Evolutionary conservation across 1,140 invertebrate species (phyloP).

Genomic region (Hycleus phaleratus): DNA sequence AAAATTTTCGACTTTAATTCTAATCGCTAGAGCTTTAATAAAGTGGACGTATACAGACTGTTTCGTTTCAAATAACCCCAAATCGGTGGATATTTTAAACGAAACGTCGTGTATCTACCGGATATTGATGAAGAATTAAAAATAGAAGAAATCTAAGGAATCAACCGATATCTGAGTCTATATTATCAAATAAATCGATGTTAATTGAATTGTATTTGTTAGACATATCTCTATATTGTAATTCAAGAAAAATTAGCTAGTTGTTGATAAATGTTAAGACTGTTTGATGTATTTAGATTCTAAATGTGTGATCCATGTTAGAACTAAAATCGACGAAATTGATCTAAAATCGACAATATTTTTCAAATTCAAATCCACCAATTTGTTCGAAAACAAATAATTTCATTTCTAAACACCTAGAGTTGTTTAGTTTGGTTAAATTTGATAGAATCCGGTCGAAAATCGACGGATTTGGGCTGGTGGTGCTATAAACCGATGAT

Average conservation of each 20-base stretch:
- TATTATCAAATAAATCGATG: conserved; percentile 3
- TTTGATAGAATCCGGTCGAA: not conserved
- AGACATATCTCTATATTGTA: conserved; percentile 18
- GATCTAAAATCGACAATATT: conserved; percentile 10
- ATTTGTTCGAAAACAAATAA: too few species aligned
- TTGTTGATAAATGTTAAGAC: conserved; percentile 15
- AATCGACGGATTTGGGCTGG: conserved; percentile 3
- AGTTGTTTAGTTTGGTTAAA: conserved; percentile 2
- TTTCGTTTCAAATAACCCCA: conserved; percentile 2
- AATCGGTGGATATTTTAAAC: not conserved
- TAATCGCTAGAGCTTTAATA: conserved; percentile 6
- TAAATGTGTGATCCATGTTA: conserved; percentile 18
- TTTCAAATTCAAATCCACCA: not conserved
- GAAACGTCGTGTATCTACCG: too few species aligned
- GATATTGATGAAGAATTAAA: not conserved
- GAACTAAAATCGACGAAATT: not conserved
- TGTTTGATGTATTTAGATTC: conserved; percentile 11
- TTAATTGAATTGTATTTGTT: conserved; percentile 13
- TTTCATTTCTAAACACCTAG: too few species aligned
- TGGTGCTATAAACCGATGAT: conserved; percentile 7
- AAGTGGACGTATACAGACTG: conserved; percentile 1
- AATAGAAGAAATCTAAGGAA: not conserved
- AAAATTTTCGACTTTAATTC: not conserved
- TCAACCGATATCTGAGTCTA: conserved; percentile 1
- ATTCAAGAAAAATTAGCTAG: conserved; percentile 6